Evolutionary conservation across 2,113 vertebrate species (phyloP).

Genomic region (Theristicus caerulescens): DNA sequence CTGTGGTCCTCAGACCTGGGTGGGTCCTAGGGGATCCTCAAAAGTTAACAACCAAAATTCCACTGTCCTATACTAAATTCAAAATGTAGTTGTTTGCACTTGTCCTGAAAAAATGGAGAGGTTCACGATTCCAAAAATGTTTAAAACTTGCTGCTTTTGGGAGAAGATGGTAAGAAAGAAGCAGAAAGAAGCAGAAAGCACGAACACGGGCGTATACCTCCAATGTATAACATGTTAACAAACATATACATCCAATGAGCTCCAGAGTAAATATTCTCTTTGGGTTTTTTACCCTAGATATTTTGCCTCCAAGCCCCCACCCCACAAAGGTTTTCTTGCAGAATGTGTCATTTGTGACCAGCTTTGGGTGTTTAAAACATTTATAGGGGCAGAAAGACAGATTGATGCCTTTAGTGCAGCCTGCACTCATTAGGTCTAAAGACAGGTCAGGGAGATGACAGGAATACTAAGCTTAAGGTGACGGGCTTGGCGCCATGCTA

Average conservation of each 20-base stretch:
- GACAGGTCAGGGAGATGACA: constrained; percentile 75
- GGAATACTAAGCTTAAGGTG: constrained; percentile 70
- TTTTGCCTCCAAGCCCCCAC: background rate
- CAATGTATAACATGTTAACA: background rate
- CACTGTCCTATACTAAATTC: background rate
- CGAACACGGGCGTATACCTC: background rate
- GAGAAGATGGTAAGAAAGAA: background rate
- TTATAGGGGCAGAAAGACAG: constrained; percentile 72
- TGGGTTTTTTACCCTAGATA: background rate
- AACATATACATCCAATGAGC: background rate
- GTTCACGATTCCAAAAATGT: background rate
- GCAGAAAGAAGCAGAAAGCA: background rate
- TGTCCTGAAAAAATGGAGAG: background rate
- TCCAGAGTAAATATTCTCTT: background rate
- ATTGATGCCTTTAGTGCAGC: constrained; percentile 74
- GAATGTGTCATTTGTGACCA: constrained; percentile 60
- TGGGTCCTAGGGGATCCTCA: background rate
- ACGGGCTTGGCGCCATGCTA: constrained; percentile 74
- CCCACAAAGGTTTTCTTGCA: constrained; percentile 33
- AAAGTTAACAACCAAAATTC: background rate
- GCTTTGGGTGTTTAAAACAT: constrained; percentile 74
- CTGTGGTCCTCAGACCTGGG: background rate
- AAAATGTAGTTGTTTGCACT: background rate
- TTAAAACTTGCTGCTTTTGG: background rate
- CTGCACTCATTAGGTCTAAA: constrained; percentile 70